A percentile compares a stretch with the other conserved stretches of the same genome.
These are phyloP conservation scores for Suncus etruscus DNA, from an alignment of 2,113 vertebrate genomes.

Conservation along the genomic window DNA sequence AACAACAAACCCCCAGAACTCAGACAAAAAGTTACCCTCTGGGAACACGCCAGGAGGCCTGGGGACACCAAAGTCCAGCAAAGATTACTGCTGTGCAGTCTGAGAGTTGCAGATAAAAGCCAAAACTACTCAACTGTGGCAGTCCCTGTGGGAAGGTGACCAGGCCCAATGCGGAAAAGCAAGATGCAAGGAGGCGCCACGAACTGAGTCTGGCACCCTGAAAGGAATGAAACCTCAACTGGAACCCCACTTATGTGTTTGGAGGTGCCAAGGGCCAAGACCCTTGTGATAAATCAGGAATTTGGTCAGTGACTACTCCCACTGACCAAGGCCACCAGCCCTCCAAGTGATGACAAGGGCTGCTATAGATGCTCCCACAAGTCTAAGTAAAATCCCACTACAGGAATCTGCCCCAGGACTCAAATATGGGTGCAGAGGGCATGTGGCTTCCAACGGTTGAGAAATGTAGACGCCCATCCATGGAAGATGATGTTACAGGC, in stretches of 20 bases:
- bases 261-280: too few species aligned
- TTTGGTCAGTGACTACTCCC: too few species aligned
- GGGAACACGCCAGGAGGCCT: not conserved
- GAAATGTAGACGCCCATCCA: too few species aligned
- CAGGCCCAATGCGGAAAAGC: not conserved
- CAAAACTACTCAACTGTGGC: conserved; percentile 53
- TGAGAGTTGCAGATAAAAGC: conserved; percentile 60
- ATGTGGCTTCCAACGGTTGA: not conserved
- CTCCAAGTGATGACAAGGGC: too few species aligned
- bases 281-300: too few species aligned
- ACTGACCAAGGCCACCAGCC: not conserved
- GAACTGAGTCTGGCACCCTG: not conserved
- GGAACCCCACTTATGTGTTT: too few species aligned
- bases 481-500: too few species aligned
- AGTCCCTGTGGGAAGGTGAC: not conserved
- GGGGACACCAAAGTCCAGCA: not conserved
- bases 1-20: not conserved
- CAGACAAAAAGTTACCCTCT: conserved; percentile 59
- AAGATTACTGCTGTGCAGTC: conserved; percentile 25
- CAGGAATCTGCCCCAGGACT: not conserved
- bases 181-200: not conserved
- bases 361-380: not conserved
- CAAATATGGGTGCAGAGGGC: not conserved
- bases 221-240: not conserved
- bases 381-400: not conserved